These are phyloP conservation scores for Salvelinus fontinalis DNA, from an alignment of 2,113 vertebrate genomes.

Conservation along the genomic window DNA sequence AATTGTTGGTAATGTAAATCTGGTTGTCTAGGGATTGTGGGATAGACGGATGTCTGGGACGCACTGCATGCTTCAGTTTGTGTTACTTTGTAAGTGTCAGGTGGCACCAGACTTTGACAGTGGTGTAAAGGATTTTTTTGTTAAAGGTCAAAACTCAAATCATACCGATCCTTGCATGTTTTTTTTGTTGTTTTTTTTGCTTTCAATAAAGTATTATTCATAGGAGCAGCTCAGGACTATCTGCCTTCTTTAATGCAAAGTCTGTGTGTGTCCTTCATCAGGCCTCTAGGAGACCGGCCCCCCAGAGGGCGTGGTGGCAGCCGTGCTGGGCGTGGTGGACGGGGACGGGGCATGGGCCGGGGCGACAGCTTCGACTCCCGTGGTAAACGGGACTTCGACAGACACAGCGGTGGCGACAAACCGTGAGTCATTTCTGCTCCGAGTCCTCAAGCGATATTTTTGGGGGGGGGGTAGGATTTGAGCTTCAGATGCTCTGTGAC, in stretches of 20 bases:
- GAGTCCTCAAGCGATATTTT: neutral
- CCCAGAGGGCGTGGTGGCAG: slow-evolving; percentile 89
- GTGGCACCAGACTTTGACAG: no score
- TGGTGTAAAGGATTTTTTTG: no score
- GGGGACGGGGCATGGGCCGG: slow-evolving; percentile 92
- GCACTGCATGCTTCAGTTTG: no score
- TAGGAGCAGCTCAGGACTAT: neutral
- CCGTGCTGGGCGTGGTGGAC: slow-evolving; percentile 85
- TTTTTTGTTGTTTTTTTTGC: no score
- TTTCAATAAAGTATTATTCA: neutral
- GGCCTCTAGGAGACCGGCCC: slow-evolving; percentile 87
- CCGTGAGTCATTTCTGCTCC: slow-evolving; percentile 80
- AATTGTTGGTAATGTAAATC: no score
- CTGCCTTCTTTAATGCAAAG: no score
- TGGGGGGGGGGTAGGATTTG: neutral
- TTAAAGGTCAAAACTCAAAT: no score
- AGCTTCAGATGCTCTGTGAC: neutral
- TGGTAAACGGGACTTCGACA: slow-evolving; percentile 96
- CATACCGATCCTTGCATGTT: no score
- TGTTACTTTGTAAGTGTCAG: no score
- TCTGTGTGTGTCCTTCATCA: slow-evolving; percentile 42
- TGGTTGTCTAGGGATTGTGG: no score
- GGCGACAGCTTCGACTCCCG: slow-evolving; percentile 95
- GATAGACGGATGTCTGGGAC: no score
- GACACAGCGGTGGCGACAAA: slow-evolving; percentile 95